Evolutionary conservation across 1,140 invertebrate genomes (phyloP).

Genomic region (Nasonia giraulti): DNA sequence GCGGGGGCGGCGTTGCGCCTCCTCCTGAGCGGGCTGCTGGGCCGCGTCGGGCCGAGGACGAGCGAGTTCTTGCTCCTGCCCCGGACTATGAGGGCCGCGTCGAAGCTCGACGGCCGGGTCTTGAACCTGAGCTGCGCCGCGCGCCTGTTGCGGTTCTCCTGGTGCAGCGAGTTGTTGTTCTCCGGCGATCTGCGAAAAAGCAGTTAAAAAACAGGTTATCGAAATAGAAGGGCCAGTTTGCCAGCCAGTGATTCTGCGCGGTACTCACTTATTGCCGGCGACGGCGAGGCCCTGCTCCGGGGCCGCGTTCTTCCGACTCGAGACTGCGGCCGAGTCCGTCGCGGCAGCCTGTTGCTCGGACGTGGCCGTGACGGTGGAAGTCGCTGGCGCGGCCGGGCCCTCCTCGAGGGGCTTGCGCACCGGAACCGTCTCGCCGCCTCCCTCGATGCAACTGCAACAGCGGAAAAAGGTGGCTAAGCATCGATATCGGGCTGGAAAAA

Average conservation of each 20-base stretch:
- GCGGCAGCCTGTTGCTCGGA: neutral
- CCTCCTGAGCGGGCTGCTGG: constrained; percentile 50
- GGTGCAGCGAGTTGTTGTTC: constrained; percentile 55
- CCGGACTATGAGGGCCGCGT: constrained; percentile 60
- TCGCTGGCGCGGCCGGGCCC: neutral
- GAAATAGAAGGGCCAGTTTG: neutral
- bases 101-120: constrained; percentile 63
- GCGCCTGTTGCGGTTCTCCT: constrained; percentile 61
- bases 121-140: constrained; percentile 59
- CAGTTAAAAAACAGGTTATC: no score
- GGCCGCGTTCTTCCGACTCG: no score
- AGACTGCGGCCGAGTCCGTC: neutral
- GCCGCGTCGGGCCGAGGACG: constrained; percentile 57
- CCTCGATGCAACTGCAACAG: neutral
- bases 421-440: neutral
- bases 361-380: neutral
- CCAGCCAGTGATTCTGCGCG: neutral
- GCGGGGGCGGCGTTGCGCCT: neutral
- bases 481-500: no score
- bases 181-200: constrained; percentile 34
- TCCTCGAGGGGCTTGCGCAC: neutral
- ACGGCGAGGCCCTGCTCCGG: neutral
- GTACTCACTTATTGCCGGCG: neutral
- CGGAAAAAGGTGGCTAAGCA: neutral
- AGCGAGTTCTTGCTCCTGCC: constrained; percentile 57